Conservation (phyloP, 2,113 vertebrate species). For the Drymodes brunneopygia region DNA sequence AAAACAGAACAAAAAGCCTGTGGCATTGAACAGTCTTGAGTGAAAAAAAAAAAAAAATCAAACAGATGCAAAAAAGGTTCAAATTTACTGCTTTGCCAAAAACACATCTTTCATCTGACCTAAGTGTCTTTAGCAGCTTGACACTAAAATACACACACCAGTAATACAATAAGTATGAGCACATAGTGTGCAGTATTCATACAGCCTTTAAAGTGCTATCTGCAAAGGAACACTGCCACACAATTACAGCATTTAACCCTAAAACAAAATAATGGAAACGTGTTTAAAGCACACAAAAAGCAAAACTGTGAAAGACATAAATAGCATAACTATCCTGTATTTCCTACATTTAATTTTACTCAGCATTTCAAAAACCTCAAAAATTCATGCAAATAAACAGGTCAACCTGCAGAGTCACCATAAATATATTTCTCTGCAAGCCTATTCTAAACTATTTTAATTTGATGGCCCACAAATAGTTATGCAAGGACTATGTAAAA, state of each 20-base stretch:
- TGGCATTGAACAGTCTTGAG: not conserved
- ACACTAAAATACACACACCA: not conserved
- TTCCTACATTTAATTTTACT: not conserved
- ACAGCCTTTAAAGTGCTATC: not conserved
- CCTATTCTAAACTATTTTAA: not conserved
- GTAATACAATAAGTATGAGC: not conserved
- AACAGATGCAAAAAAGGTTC: not conserved
- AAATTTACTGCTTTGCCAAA: constrained; percentile 16
- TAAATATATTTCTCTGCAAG: not conserved
- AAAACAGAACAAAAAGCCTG: constrained; percentile 35
- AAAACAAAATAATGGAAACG: not conserved
- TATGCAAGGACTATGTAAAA: not conserved
- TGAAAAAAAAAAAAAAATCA: not conserved
- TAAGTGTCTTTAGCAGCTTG: not conserved
- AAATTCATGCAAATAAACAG: not conserved
- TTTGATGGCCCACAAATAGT: not conserved
- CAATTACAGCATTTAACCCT: not conserved
- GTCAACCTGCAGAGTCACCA: not conserved
- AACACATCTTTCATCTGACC: not conserved
- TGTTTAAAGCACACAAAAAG: not conserved
- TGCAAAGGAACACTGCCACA: not conserved
- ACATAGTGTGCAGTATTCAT: not conserved
- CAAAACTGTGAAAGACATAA: not conserved
- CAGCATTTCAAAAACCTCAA: not conserved
- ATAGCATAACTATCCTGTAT: not conserved